Base-by-base conservation (phyloP, 2,888 invertebrate genomes). In the Plebejus anna region DNA sequence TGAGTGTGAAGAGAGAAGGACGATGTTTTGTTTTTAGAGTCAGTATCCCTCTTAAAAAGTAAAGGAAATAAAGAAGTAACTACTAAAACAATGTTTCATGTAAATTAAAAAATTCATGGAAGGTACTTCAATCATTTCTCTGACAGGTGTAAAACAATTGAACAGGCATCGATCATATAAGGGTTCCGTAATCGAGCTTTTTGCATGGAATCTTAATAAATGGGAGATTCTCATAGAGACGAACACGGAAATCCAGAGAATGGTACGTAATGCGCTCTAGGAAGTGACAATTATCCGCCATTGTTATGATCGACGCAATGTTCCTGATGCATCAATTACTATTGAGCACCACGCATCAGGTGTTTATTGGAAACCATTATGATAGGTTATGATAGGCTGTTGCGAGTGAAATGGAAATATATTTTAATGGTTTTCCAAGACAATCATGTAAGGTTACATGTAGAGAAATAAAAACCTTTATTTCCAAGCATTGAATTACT, bases 151-250 rank as follows among this genome's bases (percentile, higher is more conserved):
- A 71, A n/a, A 42, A 22, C 38, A 71, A 71, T 38, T 42, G 42
- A 42, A 73, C 28, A 51, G 13, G 47, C 51, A 55, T 22, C 51
- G 51, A 16, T 47, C 73, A 73, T 51, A 70, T 42, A 42, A 71
- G 73, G 51, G 73, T 73, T 72, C 73, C 51, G 73, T 73, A 73
- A 28, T 22, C 7, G 3, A 32, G 36, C 32, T 73, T 73, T 73
- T 73, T 71, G 22, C 42, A 71, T n/a, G 42, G 70, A 42, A 42
- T 71, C 22, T 71, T 22, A 71, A 55, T 55, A 55, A 55, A 73
- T 55, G 73, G 73, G 55, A 55, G 73, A 73, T 71, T 71, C 72
- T 22, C 72, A 72, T 55, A 73, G 73, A 72, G 51, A 72, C 11
- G 72, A 42, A 73, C 32, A 32, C 73, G 73, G 73, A 73, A 73